Percentiles rank a stretch among this genome's conserved stretches.
Evolutionary conservation across 2,888 invertebrate species (phyloP).

Genomic region (Metopia argyrocephala): DNA sequence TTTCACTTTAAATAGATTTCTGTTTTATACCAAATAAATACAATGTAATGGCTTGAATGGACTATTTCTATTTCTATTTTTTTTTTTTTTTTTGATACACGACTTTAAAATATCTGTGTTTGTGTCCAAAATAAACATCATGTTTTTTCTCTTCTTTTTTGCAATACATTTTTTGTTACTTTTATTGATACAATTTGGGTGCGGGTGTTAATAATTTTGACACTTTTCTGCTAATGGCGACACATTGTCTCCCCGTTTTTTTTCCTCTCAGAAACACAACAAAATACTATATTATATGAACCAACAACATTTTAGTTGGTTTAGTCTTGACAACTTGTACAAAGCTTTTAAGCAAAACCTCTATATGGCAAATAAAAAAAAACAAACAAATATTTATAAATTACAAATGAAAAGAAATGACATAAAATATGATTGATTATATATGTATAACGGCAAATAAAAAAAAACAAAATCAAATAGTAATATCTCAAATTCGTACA

Average conservation of each 20-base stretch:
- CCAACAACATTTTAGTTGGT: not conserved
- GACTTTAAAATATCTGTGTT: slow-evolving; percentile 18
- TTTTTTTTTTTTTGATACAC: slow-evolving; percentile 34
- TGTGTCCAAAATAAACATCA: not conserved
- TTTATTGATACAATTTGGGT: slow-evolving; percentile 38
- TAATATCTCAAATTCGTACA: slow-evolving; percentile 55
- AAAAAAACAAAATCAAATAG: slow-evolving; percentile 44
- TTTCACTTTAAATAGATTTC: slow-evolving; percentile 24
- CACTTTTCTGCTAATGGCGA: slow-evolving; percentile 64
- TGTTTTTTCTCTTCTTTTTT: not conserved
- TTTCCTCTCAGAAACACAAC: not conserved
- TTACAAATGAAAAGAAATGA: not conserved
- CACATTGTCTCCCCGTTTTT: slow-evolving; percentile 59
- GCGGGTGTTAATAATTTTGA: slow-evolving; percentile 65
- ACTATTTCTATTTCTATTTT: too few relatives aligned
- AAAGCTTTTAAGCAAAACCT: not conserved
- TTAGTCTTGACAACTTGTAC: not conserved
- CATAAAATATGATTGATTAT: slow-evolving; percentile 56
- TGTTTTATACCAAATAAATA: slow-evolving; percentile 46
- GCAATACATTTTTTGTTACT: not conserved
- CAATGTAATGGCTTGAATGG: too few relatives aligned
- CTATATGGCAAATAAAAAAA: not conserved
- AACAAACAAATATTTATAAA: not conserved
- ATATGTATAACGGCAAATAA: slow-evolving; percentile 21
- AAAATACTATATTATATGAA: not conserved